These are phyloP conservation scores for Fistularia tabacaria DNA, from an alignment of 2,797 vertebrate genomes.

Conservation along the genomic window DNA sequence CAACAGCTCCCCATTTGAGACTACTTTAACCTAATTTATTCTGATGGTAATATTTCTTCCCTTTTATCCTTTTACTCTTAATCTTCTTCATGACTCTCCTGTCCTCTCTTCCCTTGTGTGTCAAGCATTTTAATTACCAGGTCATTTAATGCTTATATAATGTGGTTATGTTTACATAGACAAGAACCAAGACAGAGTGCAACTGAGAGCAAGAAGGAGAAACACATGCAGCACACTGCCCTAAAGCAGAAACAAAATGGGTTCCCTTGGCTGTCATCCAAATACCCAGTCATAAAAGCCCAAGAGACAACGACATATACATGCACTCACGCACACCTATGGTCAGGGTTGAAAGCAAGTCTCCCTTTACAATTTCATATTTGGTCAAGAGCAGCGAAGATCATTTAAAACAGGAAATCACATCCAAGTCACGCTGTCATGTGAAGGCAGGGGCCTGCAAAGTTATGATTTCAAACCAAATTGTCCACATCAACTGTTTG, in stretches of 20 bases:
- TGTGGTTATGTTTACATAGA: slow-evolving; percentile 42
- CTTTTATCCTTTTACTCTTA: neutral
- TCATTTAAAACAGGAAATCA: slow-evolving; percentile 40
- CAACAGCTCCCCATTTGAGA: neutral
- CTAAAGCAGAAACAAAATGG: slow-evolving; percentile 59
- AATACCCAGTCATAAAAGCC: slow-evolving; percentile 51
- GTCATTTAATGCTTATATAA: slow-evolving; percentile 55
- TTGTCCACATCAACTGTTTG: no score
- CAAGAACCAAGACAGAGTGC: slow-evolving; percentile 33
- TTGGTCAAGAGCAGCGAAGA: neutral
- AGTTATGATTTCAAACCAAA: no score
- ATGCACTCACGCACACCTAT: slow-evolving; percentile 1
- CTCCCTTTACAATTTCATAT: slow-evolving; percentile 21
- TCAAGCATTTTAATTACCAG: slow-evolving; percentile 47
- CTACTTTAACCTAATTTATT: neutral
- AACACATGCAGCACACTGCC: slow-evolving; percentile 34
- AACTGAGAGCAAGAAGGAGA: slow-evolving; percentile 2
- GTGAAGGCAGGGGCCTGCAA: neutral
- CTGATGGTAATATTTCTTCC: neutral
- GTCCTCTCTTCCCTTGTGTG: slow-evolving; percentile 8
- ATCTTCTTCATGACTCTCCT: slow-evolving; percentile 2
- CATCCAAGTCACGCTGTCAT: neutral
- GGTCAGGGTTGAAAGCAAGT: slow-evolving; percentile 19
- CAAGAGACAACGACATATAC: slow-evolving; percentile 21
- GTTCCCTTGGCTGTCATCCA: slow-evolving; percentile 61